A percentile compares a stretch with the other conserved stretches of the same genome.
Conservation (phyloP, 1,140 invertebrate genomes). For the Bombus huntii region DNA sequence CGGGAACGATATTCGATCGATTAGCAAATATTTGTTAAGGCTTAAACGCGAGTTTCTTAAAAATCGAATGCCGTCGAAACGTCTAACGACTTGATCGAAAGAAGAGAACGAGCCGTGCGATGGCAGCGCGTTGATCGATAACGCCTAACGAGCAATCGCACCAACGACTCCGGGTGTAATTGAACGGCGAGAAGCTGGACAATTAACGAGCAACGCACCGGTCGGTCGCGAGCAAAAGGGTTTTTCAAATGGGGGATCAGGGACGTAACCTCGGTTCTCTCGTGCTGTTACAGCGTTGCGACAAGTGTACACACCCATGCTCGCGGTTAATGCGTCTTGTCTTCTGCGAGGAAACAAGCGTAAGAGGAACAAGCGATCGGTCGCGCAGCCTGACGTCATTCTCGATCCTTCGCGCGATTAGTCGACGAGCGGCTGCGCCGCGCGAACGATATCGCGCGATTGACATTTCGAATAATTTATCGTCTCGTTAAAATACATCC, state of each 20-base stretch:
- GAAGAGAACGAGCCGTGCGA: background rate
- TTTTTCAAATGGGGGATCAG: background rate
- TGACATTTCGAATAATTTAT: constrained; percentile 67
- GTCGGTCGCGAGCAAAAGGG: background rate
- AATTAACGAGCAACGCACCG: constrained; percentile 9
- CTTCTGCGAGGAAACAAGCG: constrained; percentile 16
- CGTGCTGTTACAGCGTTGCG: constrained; percentile 20
- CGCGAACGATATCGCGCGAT: constrained; percentile 47
- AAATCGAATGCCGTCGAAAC: too few species aligned
- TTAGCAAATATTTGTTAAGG: background rate
- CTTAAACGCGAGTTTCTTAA: too few species aligned
- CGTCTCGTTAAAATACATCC: constrained; percentile 52
- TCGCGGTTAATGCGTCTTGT: constrained; percentile 36
- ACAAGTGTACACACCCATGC: constrained; percentile 58
- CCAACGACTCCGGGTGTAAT: background rate
- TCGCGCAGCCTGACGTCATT: constrained; percentile 54
- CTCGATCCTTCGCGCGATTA: constrained; percentile 51
- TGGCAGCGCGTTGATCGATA: background rate
- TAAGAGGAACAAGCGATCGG: constrained; percentile 31
- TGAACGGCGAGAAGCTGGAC: background rate
- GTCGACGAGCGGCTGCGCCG: background rate
- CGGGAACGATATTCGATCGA: background rate
- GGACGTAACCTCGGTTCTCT: constrained; percentile 23
- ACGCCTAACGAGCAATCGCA: background rate
- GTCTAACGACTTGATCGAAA: too few species aligned